Percentiles rank a stretch among this genome's conserved stretches.
phyloP scores from a whole-genome alignment of 2,113 vertebrate genomes.

The Elgaria multicarinata region DNA sequence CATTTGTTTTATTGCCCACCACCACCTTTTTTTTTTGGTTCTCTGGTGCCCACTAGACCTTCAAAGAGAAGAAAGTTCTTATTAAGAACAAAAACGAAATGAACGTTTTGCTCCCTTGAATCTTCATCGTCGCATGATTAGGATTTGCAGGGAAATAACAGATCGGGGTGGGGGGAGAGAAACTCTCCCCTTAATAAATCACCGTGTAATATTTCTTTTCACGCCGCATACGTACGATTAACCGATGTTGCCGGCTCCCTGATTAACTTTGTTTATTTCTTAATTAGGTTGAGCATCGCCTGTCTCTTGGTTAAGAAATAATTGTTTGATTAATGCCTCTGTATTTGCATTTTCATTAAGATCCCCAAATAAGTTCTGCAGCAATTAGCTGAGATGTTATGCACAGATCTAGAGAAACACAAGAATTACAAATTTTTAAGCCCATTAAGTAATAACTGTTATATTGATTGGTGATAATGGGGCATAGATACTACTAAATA shows the following conservation, averaged over 20 bases:
- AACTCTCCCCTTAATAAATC: conserved; percentile 54
- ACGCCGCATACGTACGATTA: conserved; percentile 59
- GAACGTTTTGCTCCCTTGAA: conserved; percentile 49
- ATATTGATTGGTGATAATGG: conserved; percentile 76
- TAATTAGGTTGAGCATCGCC: conserved; percentile 73
- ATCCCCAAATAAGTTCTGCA: conserved; percentile 53
- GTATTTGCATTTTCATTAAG: conserved; percentile 78
- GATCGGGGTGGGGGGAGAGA: conserved; percentile 41
- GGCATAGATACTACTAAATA: conserved; percentile 54
- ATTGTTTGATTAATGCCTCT: conserved; percentile 77
- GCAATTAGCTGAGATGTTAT: conserved; percentile 66
- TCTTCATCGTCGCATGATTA: background rate
- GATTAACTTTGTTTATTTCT: conserved; percentile 82
- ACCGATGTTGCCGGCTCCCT: conserved; percentile 68
- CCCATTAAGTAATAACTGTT: conserved; percentile 74
- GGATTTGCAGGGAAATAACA: conserved; percentile 17
- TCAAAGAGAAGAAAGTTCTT: conserved; percentile 66
- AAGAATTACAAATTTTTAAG: conserved; percentile 61
- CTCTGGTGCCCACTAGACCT: conserved; percentile 52
- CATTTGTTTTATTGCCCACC: no score
- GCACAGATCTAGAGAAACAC: conserved; percentile 52
- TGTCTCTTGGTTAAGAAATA: conserved; percentile 71
- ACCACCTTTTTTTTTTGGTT: conserved; percentile 63
- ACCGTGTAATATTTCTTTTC: conserved; percentile 59
- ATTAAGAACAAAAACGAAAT: conserved; percentile 47